Evolutionary conservation across 2,113 vertebrate species (phyloP).

Genomic region (Anguilla japonica): DNA sequence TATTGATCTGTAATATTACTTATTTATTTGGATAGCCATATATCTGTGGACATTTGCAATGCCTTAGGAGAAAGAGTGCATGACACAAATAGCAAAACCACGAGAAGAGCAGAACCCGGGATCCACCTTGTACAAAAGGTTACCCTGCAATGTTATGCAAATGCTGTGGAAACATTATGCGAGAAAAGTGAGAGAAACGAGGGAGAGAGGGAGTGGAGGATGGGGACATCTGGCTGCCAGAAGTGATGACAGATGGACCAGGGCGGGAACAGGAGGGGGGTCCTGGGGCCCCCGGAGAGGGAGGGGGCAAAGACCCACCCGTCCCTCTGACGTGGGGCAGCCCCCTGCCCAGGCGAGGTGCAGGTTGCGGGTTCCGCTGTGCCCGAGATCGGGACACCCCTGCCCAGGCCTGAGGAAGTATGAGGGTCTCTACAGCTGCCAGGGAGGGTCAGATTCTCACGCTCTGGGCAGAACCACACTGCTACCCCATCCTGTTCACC

Average conservation of each 20-base stretch:
- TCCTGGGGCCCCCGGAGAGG: background rate
- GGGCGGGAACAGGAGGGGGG: conserved; percentile 13
- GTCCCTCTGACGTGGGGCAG: background rate
- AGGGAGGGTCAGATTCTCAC: background rate
- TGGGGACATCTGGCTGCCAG: conserved; percentile 25
- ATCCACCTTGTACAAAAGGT: background rate
- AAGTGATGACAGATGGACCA: conserved; percentile 26
- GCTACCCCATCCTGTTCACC: background rate
- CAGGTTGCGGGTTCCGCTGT: background rate
- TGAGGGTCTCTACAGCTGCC: background rate
- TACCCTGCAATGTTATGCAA: background rate
- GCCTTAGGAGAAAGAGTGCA: background rate
- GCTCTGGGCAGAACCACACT: background rate
- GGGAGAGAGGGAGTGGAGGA: conserved; percentile 7
- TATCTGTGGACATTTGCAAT: background rate
- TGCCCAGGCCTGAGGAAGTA: background rate
- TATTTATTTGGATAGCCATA: background rate
- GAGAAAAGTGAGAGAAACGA: background rate
- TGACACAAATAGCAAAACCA: background rate
- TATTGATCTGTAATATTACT: background rate
- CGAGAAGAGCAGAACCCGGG: background rate
- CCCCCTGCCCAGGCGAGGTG: background rate
- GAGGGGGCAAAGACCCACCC: background rate
- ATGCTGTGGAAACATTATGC: background rate
- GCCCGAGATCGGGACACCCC: background rate